These are phyloP conservation scores for Menidia menidia DNA, from an alignment of 2,797 vertebrate genomes.

Conservation along the genomic window DNA sequence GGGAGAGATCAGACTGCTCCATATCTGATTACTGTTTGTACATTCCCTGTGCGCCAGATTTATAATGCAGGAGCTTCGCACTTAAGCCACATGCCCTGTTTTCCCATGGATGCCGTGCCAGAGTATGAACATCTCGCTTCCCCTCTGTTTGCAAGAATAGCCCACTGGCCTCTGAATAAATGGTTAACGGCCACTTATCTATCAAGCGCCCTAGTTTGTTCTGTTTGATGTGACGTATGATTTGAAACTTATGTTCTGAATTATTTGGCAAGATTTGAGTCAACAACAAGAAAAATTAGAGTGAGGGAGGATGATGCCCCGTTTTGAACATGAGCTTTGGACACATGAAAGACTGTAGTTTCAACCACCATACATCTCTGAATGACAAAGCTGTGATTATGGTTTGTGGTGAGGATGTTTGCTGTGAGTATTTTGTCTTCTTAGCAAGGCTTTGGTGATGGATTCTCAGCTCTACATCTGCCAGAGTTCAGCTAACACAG, in stretches of 20 bases:
- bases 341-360: slow-evolving; percentile 60
- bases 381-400: slow-evolving; percentile 73
- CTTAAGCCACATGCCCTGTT: slow-evolving; percentile 55
- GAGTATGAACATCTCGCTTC: slow-evolving; percentile 37
- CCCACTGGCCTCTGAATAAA: slow-evolving; percentile 17
- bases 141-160: slow-evolving; percentile 22
- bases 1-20: slow-evolving; percentile 54
- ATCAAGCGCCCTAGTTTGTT: slow-evolving; percentile 14
- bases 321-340: slow-evolving; percentile 56
- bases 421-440: slow-evolving; percentile 62
- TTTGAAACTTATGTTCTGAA: slow-evolving; percentile 25
- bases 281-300: neutral
- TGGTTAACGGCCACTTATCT: slow-evolving; percentile 1
- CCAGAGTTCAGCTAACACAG: slow-evolving; percentile 25
- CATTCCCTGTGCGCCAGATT: slow-evolving; percentile 55
- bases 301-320: slow-evolving; percentile 50
- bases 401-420: slow-evolving; percentile 73
- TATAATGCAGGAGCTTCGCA: slow-evolving; percentile 62
- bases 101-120: slow-evolving; percentile 72
- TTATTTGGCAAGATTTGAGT: slow-evolving; percentile 48
- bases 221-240: slow-evolving; percentile 12
- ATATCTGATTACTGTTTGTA: slow-evolving; percentile 71
- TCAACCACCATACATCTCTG: slow-evolving; percentile 69
- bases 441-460: slow-evolving; percentile 51
- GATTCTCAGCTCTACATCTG: slow-evolving; percentile 35